Percentiles rank a stretch among this genome's conserved stretches.
Conservation (phyloP, 2,797 vertebrate genomes). For the Bradypodion ventrale region DNA sequence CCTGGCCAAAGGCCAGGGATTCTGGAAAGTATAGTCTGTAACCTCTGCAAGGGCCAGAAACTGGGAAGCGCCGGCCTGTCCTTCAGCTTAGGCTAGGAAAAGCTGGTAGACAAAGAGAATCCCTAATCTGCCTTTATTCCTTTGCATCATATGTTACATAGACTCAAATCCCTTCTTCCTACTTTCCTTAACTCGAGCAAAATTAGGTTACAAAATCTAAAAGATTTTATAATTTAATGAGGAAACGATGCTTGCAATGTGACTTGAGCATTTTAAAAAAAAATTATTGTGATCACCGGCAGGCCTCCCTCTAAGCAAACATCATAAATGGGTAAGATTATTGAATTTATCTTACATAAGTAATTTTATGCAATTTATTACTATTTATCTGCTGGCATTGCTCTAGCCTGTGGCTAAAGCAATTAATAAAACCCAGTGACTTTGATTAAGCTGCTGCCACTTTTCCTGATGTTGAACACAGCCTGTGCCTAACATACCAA, state of each 20-base stretch:
- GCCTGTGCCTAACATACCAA: not conserved
- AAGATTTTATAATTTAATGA: not conserved
- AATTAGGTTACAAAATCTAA: not conserved
- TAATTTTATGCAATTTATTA: not conserved
- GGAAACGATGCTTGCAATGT: not conserved
- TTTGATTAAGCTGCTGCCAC: conserved; percentile 23
- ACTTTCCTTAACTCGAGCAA: not conserved
- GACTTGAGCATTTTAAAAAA: not conserved
- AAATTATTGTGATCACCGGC: not conserved
- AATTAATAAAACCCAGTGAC: conserved; percentile 25
- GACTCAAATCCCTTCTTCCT: not conserved
- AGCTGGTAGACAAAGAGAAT: not conserved
- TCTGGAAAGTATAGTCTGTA: no score
- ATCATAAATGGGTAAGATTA: not conserved
- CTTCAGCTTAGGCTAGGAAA: not conserved
- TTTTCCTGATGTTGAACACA: not conserved
- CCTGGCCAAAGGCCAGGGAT: no score
- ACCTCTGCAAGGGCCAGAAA: not conserved
- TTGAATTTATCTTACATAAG: conserved; percentile 1
- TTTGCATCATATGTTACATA: not conserved
- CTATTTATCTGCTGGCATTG: not conserved
- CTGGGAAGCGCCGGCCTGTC: not conserved
- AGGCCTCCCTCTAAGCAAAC: not conserved
- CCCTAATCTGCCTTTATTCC: not conserved
- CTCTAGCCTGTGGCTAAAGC: conserved; percentile 8